phyloP scores from a whole-genome alignment of 1,140 invertebrate species.

The Zeugodacus cucurbitae region DNA sequence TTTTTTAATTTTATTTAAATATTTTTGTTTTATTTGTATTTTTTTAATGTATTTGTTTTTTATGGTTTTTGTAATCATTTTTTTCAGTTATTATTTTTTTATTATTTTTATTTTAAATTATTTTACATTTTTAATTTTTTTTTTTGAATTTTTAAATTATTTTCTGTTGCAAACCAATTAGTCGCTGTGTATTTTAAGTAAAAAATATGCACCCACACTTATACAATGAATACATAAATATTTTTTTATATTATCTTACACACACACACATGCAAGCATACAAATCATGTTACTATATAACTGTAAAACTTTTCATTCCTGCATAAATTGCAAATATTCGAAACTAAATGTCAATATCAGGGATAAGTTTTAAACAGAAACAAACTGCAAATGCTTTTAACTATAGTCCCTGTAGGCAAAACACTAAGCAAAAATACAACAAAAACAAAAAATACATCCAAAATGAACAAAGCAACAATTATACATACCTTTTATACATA shows the following conservation, averaged over 20 bases:
- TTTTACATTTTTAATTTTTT: background rate
- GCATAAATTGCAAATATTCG: constrained; percentile 15
- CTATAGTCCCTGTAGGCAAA: constrained; percentile 24
- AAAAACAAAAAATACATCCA: background rate
- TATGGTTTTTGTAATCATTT: background rate
- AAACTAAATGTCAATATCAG: constrained; percentile 24
- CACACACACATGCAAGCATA: background rate
- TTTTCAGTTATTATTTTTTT: background rate
- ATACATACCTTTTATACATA: constrained; percentile 27
- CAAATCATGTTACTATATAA: background rate
- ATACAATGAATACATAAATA: background rate
- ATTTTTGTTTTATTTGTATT: too few relatives aligned
- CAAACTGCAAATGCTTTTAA: background rate
- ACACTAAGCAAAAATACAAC: background rate
- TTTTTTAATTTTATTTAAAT: background rate
- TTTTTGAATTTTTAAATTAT: background rate
- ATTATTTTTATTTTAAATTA: background rate
- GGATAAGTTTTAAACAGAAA: constrained; percentile 11
- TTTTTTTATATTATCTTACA: background rate
- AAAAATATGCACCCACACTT: background rate
- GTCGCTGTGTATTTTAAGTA: background rate
- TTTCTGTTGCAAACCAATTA: background rate
- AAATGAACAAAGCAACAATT: background rate
- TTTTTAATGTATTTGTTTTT: too few relatives aligned
- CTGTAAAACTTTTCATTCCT: constrained; percentile 21